Percentiles rank a stretch among this genome's conserved stretches.
Evolutionary conservation across 2,113 vertebrate genomes (phyloP).

Genomic region (Sisor rabdophorus): DNA sequence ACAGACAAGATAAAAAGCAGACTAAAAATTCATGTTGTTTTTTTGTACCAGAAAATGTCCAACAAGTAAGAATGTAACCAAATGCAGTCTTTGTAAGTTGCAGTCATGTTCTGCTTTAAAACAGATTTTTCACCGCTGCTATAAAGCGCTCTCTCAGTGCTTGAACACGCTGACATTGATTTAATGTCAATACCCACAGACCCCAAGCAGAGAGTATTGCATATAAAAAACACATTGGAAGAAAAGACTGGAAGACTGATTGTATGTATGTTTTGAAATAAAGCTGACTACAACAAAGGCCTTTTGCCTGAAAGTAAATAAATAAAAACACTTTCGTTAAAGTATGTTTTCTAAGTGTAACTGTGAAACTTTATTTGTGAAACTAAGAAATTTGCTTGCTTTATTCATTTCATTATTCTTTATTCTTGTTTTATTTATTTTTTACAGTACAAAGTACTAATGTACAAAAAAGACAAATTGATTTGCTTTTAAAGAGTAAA

Average conservation of each 20-base stretch:
- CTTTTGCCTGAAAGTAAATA: background rate
- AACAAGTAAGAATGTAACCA: background rate
- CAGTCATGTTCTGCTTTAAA: constrained; percentile 5
- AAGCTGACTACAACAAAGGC: background rate
- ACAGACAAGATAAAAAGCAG: background rate
- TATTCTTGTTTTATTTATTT: no score
- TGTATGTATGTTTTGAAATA: background rate
- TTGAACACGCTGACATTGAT: constrained; percentile 18
- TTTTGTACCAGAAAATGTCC: background rate
- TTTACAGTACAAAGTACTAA: no score
- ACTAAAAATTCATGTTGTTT: background rate
- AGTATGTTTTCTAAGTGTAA: no score
- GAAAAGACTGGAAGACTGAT: background rate
- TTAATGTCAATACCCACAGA: constrained; percentile 22
- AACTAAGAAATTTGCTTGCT: no score
- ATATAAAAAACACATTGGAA: constrained; percentile 36
- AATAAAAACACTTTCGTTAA: no score
- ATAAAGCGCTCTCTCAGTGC: constrained; percentile 17
- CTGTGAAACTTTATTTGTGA: no score
- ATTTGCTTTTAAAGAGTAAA: no score
- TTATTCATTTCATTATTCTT: no score
- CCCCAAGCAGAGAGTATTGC: constrained; percentile 19
- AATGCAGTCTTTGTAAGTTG: background rate
- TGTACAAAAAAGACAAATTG: no score
- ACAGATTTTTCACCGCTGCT: background rate